Base-by-base conservation (phyloP, 2,888 invertebrate species). In the Hyalella azteca region DNA sequence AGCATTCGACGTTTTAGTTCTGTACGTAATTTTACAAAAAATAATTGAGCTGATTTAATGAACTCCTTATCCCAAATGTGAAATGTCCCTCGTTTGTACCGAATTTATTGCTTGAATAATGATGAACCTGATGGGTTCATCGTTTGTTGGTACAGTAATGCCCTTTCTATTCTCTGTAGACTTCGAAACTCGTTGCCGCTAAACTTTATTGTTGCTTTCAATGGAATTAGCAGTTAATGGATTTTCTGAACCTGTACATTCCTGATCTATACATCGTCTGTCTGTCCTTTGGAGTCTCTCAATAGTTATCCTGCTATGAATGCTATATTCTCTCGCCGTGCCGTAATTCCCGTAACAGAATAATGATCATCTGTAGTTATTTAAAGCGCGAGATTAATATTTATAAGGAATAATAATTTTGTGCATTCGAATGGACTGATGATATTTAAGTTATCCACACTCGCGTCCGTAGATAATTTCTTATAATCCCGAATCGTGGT, bases 241-340 rank as follows among this genome's bases (percentile, higher is more conserved):
- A 66, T 66, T 66, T 66, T 66, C 66, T 66, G 66, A 36, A 66
- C 66, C 66, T 66, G 66, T 66, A 66, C 66, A 66, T 66, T 66
- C 66, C 48, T 75, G 77, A 77, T 22, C 77, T 50, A 39, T 77
- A 54, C 39, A 49, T 36, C 48, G 54, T 54, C 39, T 50, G 50
- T 77, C 48, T 77, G 49, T 32, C 49, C 77, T 41, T 36, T 49
- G 49, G 77, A 32, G 29, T 36, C 49, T 49, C 26, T 45, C 77
- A 49, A 49, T 49, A 77, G 40, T 36, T 49, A 36, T 32, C 50
- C 77, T 26, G 13, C 75, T 45, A 3, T 29, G 1, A n/a, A 41
- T 45, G 40, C 11, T 39, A 36, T 59, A 39, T 22, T 48, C 73
- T 66, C 77, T 66, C 49, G 80, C 60, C 60, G 80, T 76, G 45